These are phyloP conservation scores for Synanthedon myopaeformis DNA, from an alignment of 2,888 invertebrate genomes.

Conservation along the genomic window DNA sequence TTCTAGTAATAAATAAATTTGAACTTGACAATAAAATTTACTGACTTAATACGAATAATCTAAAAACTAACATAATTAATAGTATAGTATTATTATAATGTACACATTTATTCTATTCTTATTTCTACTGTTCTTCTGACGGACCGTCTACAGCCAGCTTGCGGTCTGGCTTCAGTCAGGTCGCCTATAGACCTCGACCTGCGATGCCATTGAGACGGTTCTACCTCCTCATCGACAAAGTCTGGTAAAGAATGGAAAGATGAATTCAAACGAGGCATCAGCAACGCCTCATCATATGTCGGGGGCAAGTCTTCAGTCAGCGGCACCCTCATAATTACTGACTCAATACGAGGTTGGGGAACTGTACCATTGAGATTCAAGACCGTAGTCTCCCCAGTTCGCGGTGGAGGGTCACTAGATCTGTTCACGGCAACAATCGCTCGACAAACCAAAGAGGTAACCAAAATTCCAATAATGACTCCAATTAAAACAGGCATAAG, in stretches of 20 bases:
- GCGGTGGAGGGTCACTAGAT: constrained; percentile 29
- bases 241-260: constrained; percentile 72
- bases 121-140: constrained; percentile 49
- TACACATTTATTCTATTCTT: constrained; percentile 1
- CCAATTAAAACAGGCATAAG: constrained; percentile 67
- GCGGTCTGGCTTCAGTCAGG: constrained; percentile 41
- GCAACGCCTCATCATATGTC: constrained; percentile 80
- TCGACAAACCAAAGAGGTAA: constrained; percentile 70
- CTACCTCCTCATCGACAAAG: constrained; percentile 43
- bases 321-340: constrained; percentile 43
- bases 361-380: constrained; percentile 35
- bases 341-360: constrained; percentile 30
- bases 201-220: constrained; percentile 28
- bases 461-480: constrained; percentile 62
- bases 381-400: constrained; percentile 46
- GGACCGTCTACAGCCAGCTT: constrained; percentile 45
- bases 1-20: too few relatives aligned
- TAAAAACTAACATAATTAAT: too few relatives aligned
- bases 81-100: too few relatives aligned
- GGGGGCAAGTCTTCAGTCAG: constrained; percentile 69
- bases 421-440: constrained; percentile 55
- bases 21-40: too few relatives aligned
- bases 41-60: too few relatives aligned
- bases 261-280: constrained; percentile 76
- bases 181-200: constrained; percentile 63